These are phyloP conservation scores for Bombus soroeensis DNA, from an alignment of 1,140 invertebrate species.

Conservation along the genomic window DNA sequence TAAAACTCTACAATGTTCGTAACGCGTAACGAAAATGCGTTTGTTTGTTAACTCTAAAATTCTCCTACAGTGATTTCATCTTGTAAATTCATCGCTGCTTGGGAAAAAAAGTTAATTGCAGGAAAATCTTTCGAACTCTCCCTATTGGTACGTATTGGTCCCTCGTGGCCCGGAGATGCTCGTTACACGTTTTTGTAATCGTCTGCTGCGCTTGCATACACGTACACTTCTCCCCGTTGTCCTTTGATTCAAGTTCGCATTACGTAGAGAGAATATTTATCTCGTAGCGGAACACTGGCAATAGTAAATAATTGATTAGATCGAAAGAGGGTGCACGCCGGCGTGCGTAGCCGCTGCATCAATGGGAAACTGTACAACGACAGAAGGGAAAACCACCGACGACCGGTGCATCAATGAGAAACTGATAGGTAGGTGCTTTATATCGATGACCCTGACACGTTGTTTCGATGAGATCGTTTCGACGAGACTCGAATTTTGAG, in stretches of 20 bases:
- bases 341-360: constrained; percentile 7
- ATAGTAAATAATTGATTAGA: constrained; percentile 63
- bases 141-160: constrained; percentile 37
- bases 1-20: too few relatives aligned
- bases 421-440: background rate
- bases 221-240: constrained; percentile 3
- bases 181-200: constrained; percentile 12
- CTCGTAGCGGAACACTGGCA: constrained; percentile 40
- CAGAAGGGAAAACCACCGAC: constrained; percentile 27
- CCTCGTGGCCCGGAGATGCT: constrained; percentile 29
- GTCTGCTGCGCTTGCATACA: background rate
- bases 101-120: constrained; percentile 14
- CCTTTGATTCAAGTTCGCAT: constrained; percentile 40
- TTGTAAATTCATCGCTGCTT: background rate
- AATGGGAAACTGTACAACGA: constrained; percentile 29
- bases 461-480: background rate
- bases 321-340: constrained; percentile 35
- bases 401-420: constrained; percentile 22
- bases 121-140: constrained; percentile 22
- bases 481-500: background rate
- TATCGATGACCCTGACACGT: background rate
- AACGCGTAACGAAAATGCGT: background rate
- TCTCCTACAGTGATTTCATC: background rate
- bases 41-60: background rate
- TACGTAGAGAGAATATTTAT: constrained; percentile 62